Evolutionary conservation across 2,113 vertebrate species (phyloP), one percentile per base, ranked within the genome.

Genomic region (Strigops habroptila): DNA sequence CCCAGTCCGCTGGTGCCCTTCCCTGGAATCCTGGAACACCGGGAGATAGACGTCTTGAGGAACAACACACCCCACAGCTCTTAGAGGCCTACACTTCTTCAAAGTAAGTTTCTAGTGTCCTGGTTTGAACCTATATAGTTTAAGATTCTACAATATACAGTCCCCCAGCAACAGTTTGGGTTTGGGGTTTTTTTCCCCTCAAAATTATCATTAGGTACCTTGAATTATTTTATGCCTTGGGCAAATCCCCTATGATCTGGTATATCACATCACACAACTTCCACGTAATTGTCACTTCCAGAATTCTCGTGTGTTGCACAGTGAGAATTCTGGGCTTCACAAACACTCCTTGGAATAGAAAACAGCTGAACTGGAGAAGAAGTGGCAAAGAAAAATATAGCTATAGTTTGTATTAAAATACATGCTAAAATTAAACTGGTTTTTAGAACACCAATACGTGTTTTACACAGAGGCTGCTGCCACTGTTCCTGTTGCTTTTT

Each of bases 381-480:
- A 85, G 53, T 5, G 4, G 64, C 31, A 39, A 84, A 81, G 9
- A 79, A 73, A 90, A 64, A 86, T 39, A 82, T 6, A 89, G 84
- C 63, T 78, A 12, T 95, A 59, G 37, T 51, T 97, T 85, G 82
- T 75, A 63, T 90, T 91, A 86, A 95, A 93, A 93, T 46, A 76
- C 9, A 1, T 9, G 23, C 49, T 77, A 76, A 78, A 96, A 80
- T 93, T 88, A 90, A 95, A 91, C 70, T 78, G 62, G 68, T 86
- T 92, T 87, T 91, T 86, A 65, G 67, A 83, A 86, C 80, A 65
- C 46, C 75, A 60, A 24, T 71, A 62, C 4, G 10, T 79, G 69
- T 88, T 91, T 93, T 75, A 74, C 22, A 74, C 6, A 71, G 28
- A 60, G 33, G 65, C 63, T 52, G 25, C 30, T 68, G 16, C 28